Conservation (phyloP, 2,113 vertebrate species). For the Tupaia chinensis region DNA sequence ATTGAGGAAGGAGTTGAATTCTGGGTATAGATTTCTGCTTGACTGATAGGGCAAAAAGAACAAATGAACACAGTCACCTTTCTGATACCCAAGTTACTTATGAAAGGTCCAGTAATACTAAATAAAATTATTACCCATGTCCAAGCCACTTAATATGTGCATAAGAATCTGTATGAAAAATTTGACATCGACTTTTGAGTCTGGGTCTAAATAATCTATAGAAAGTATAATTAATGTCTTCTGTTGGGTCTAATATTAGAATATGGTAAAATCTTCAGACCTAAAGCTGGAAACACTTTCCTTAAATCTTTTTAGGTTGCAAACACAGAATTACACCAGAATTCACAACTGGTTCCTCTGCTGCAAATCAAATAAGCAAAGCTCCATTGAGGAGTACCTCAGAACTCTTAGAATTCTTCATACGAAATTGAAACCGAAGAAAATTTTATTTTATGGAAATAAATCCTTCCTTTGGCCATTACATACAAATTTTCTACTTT, state of each 20-base stretch:
- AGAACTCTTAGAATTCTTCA: conserved; percentile 5
- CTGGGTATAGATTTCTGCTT: background rate
- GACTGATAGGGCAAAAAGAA: background rate
- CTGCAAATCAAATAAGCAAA: background rate
- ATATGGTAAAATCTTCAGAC: background rate
- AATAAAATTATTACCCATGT: background rate
- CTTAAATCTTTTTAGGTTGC: conserved; percentile 16
- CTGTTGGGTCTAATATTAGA: conserved; percentile 31
- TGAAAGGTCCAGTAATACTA: background rate
- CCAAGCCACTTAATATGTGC: background rate
- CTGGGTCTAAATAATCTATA: background rate
- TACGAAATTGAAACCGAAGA: background rate
- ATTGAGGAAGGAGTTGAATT: background rate
- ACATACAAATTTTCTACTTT: background rate
- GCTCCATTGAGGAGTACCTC: background rate
- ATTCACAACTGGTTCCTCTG: background rate
- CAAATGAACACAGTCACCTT: background rate
- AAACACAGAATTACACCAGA: background rate
- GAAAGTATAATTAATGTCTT: conserved; percentile 35
- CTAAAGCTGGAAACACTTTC: conserved; percentile 24
- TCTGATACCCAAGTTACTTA: background rate
- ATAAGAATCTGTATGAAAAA: background rate
- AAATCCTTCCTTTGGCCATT: background rate
- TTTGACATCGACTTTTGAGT: background rate
- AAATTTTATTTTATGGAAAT: conserved; percentile 40